A percentile compares a stretch with the other conserved stretches of the same genome.
These are phyloP conservation scores for Furcifer pardalis DNA, from an alignment of 2,797 vertebrate genomes.

Conservation along the genomic window DNA sequence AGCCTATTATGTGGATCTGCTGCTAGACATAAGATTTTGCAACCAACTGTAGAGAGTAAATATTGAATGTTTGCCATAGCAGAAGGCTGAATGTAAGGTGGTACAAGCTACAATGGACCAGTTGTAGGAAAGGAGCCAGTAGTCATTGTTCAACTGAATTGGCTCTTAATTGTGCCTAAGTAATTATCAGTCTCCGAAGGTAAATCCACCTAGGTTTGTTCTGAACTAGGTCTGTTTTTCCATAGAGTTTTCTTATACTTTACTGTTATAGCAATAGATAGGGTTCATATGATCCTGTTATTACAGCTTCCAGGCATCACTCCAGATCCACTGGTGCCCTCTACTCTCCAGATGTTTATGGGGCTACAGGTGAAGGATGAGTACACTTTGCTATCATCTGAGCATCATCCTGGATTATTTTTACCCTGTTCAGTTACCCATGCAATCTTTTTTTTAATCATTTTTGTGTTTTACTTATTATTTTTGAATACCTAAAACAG, in stretches of 20 bases:
- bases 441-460: conserved; percentile 54
- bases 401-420: conserved; percentile 72
- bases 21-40: not conserved
- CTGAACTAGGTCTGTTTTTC: conserved; percentile 47
- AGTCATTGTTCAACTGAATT: not conserved
- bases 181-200: conserved; percentile 22
- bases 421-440: conserved; percentile 73
- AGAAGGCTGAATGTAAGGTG: not conserved
- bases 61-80: not conserved
- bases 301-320: conserved; percentile 97
- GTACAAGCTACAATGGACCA: not conserved
- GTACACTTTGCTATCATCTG: conserved; percentile 79
- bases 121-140: not conserved
- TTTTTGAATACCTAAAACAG: conserved; percentile 55
- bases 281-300: conserved; percentile 87
- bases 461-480: conserved; percentile 59
- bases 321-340: conserved; percentile 99
- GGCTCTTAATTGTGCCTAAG: not conserved
- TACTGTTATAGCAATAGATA: conserved; percentile 72
- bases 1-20: not conserved
- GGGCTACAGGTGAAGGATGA: conserved; percentile 98
- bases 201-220: conserved; percentile 41
- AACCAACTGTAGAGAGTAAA: not conserved
- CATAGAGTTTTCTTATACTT: conserved; percentile 60
- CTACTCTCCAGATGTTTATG: conserved; percentile 92